Conservation (phyloP, 2,888 invertebrate species). For the Caenorhabditis panamensis region DNA sequence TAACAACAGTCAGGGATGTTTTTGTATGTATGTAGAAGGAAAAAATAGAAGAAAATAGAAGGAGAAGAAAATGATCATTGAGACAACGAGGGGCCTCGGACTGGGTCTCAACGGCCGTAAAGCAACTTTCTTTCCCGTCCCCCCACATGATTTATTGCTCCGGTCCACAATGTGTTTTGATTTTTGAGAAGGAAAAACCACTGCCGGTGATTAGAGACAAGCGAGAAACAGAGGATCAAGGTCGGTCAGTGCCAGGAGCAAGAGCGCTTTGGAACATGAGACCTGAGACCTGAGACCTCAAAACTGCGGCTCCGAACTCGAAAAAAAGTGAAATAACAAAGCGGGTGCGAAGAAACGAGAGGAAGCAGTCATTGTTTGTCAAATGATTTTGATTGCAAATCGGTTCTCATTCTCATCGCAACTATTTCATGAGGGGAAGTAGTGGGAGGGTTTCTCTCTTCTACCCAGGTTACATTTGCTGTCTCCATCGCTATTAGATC, state of each 20-base stretch:
- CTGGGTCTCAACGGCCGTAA: not conserved
- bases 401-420: conserved; percentile 6
- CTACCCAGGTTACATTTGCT: too few species aligned
- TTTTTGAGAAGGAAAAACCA: conserved; percentile 21
- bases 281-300: not conserved
- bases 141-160: conserved; percentile 46
- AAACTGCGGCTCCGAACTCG: not conserved
- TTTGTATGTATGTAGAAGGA: not conserved
- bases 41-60: not conserved
- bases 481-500: too few species aligned
- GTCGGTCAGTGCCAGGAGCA: not conserved
- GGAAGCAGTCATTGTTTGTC: conserved; percentile 30
- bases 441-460: too few species aligned
- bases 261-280: conserved; percentile 43
- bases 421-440: conserved; percentile 3
- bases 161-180: conserved; percentile 46
- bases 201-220: conserved; percentile 3
- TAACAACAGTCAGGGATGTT: too few species aligned
- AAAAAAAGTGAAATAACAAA: not conserved
- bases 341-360: not conserved
- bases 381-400: conserved; percentile 12
- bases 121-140: conserved; percentile 10
- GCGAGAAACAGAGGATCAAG: conserved; percentile 41
- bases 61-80: conserved; percentile 6
- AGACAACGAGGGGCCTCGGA: conserved; percentile 13